These are phyloP conservation scores for Semnopithecus entellus DNA, from an alignment of 2,113 vertebrate species.

Conservation along the genomic window DNA sequence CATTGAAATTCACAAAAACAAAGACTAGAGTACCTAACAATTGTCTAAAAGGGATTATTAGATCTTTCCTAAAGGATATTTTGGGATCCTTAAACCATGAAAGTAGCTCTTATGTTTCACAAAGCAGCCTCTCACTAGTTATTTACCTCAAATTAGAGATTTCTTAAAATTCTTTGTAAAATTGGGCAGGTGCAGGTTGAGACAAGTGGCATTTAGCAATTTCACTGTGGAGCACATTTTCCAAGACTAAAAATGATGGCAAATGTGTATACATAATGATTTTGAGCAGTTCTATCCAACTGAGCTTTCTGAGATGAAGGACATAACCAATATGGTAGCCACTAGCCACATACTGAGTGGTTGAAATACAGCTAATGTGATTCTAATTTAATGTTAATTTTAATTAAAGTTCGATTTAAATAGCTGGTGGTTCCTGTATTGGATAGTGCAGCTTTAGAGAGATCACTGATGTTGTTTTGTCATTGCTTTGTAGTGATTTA, in stretches of 20 bases:
- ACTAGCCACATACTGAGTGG: background rate
- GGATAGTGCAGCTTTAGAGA: background rate
- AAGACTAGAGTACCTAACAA: conserved; percentile 41
- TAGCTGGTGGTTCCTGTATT: background rate
- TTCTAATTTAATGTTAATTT: conserved; percentile 29
- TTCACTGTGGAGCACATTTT: conserved; percentile 62
- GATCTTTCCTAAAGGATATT: conserved; percentile 57
- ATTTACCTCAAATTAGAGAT: conserved; percentile 71
- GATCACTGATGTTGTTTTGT: background rate
- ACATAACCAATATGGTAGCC: background rate
- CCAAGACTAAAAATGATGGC: conserved; percentile 68
- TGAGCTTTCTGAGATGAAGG: conserved; percentile 26
- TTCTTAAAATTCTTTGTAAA: conserved; percentile 71
- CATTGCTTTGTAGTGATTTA: conserved; percentile 34
- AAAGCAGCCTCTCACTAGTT: conserved; percentile 58
- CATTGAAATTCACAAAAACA: conserved; percentile 73
- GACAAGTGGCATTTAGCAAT: conserved; percentile 74
- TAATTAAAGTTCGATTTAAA: conserved; percentile 37
- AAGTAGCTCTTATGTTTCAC: conserved; percentile 64
- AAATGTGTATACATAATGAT: conserved; percentile 29
- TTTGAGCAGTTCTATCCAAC: background rate
- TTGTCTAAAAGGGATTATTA: conserved; percentile 63
- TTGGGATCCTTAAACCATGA: conserved; percentile 57
- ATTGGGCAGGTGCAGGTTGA: conserved; percentile 68
- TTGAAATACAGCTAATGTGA: background rate